phyloP scores from a whole-genome alignment of 2,797 vertebrate species.

The Simalia tracyae region DNA sequence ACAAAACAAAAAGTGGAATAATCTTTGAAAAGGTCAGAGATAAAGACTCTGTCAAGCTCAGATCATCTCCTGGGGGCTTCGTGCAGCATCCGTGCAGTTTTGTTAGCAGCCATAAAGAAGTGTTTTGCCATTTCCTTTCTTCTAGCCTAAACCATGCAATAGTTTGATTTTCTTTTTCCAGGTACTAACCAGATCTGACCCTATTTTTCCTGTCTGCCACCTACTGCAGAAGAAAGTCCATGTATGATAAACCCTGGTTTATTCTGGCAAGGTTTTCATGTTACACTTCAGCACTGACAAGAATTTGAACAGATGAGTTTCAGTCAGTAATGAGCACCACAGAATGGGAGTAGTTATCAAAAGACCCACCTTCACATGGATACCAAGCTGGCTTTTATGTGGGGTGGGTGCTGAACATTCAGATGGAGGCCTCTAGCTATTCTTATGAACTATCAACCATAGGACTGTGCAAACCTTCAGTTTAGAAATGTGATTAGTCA shows the following conservation, averaged over 20 bases:
- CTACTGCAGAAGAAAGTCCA: background rate
- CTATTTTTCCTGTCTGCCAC: background rate
- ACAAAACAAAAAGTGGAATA: background rate
- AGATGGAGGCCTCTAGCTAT: background rate
- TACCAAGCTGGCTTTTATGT: background rate
- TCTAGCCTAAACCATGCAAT: background rate
- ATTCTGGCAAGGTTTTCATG: background rate
- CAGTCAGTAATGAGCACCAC: background rate
- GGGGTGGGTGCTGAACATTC: background rate
- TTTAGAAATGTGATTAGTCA: background rate
- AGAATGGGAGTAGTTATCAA: background rate
- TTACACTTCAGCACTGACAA: background rate
- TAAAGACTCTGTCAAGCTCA: background rate
- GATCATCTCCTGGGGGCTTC: background rate
- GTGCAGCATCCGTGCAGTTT: background rate
- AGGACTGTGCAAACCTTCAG: background rate
- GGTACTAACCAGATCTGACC: background rate
- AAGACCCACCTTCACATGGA: background rate
- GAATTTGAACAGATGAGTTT: background rate
- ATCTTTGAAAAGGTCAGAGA: background rate
- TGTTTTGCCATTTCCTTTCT: background rate
- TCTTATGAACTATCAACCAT: background rate
- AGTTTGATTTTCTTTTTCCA: background rate
- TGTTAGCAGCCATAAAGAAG: background rate
- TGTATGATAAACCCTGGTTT: background rate